A percentile compares a stretch with the other conserved stretches of the same genome.
phyloP scores from a whole-genome alignment of 92 coral and sea anemone species.

The Epizoanthus ramosus region DNA sequence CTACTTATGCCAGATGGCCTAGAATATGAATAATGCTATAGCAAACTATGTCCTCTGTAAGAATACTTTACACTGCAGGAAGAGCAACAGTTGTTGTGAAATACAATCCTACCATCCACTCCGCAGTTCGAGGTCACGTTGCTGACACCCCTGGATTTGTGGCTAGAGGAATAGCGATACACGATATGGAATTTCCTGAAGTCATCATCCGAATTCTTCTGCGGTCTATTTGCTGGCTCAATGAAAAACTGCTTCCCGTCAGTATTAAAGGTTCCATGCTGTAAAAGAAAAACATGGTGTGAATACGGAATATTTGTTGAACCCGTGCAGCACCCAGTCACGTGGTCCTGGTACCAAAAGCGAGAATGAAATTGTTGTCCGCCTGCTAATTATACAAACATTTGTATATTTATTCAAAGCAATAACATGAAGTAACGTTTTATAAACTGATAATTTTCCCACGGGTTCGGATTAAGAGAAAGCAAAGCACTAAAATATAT shows the following conservation, averaged over 20 bases:
- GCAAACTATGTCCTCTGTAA: not conserved
- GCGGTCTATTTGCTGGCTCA: conserved; percentile 57
- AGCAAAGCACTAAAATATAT: not conserved
- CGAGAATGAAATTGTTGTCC: no score
- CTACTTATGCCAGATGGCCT: not conserved
- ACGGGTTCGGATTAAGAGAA: not conserved
- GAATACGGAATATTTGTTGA: not conserved
- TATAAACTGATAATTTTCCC: conserved; percentile 22
- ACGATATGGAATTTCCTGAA: conserved; percentile 82
- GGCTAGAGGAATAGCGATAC: conserved; percentile 66
- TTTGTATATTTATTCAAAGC: conserved; percentile 22
- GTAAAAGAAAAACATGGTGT: conserved; percentile 22
- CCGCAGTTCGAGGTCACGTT: conserved; percentile 70
- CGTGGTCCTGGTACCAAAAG: not conserved
- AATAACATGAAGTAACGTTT: conserved; percentile 21
- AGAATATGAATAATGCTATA: not conserved
- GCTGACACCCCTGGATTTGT: conserved; percentile 23
- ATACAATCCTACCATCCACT: conserved; percentile 59
- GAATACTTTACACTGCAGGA: not conserved
- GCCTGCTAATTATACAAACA: conserved; percentile 10
- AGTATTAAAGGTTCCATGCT: conserved; percentile 90
- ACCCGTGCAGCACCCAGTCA: not conserved
- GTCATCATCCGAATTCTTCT: conserved; percentile 45
- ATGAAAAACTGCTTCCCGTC: conserved; percentile 73
- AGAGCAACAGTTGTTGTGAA: conserved; percentile 48